Evolutionary conservation across 2,797 vertebrate genomes (phyloP), one percentile per base, ranked within the genome.

Genomic region (Spinibarbus caldwelli): DNA sequence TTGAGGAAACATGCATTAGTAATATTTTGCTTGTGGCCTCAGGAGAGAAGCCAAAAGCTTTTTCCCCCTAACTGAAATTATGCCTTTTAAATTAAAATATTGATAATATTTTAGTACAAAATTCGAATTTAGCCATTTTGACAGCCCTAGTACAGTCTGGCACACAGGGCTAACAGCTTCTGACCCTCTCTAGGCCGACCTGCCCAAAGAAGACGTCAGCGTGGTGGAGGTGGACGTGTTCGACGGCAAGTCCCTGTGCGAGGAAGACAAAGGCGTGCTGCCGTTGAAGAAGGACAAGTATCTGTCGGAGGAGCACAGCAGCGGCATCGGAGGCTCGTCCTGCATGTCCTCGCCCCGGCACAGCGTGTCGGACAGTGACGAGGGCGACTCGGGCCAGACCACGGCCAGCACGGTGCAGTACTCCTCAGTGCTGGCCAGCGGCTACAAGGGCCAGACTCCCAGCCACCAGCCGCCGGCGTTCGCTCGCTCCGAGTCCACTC

Each of bases 301-400:
- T 84, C 95, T 96, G 76, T 97, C 97, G 0, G 98, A 98, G 91
- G 98, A 98, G 80, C 97, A 98, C 93, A 99, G 98, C 94, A 99
- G 98, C 70, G 98, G 98, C 49, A 99, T 99, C n/a, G 97, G 98
- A 1, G 97, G 98, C 23, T 99, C 98, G 1, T 99, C 98, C 0
- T 98, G 98, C 91, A 97, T 99, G 97, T 99, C 98, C 0, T 98
- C 98, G 0, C 98, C 97, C 12, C 95, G 97, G 38, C 97, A 98
- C 90, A 99, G 98, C 6, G 96, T 98, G 78, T 98, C 97, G 0
- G 97, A 98, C 92, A 96, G 95, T 0, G 97, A 99, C 0, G 97
- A 98, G 86, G 96, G 95, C 0, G 96, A 98, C 91, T 94, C 95
- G 0, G 93, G 94, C 0, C 97, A 98, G 89, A 98, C 96, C 86